Base-by-base conservation (phyloP, 2,888 invertebrate genomes). In the Watsonalla cultraria region DNA sequence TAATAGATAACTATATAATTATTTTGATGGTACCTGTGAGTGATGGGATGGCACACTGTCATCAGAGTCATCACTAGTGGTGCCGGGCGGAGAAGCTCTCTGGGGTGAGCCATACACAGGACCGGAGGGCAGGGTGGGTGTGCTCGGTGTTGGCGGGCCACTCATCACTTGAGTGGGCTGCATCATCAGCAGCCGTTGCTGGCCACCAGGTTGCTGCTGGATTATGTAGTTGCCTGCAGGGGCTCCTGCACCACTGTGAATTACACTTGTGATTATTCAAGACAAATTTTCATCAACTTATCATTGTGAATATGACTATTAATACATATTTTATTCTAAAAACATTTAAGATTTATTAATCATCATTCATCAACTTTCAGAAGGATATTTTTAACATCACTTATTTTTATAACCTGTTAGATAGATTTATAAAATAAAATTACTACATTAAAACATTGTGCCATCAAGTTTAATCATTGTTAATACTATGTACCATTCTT, bases 41-140 rank as follows among this genome's bases (percentile, higher is more conserved):
- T 91, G 91, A 80, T 95, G 95, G 53, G 95, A 95, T 58, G 90
- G 90, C 48, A 90, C 90, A 82, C 95, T 95, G 77, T 97, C 96
- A 85, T 97, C 96, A 68, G 96, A 96, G 78, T 96, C 96, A 81
- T 96, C 96, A 82, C 96, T 96, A 42, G 96, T 96, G 51, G 95
- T 95, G 61, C 93, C 93, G 6, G 94, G 94, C 39, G 94, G 94
- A 9, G 94, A 94, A 56, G 93, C 91, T 58, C 94, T 87, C 76
- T 93, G 92, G 54, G 94, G 92, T 70, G 93, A 94, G 37, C 91
- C 86, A 69, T 90, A 91, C 2, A 88, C 82, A 1, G 85, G 82
- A 5, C 63, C 88, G 6, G 84, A 65, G 8, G 79, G 69, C 56
- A 86, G 87, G 1, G 84, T 84, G 7, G 89, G 87, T 0, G 89